phyloP scores from a whole-genome alignment of 2,797 vertebrate genomes.

The Sebastes matsubarae region DNA sequence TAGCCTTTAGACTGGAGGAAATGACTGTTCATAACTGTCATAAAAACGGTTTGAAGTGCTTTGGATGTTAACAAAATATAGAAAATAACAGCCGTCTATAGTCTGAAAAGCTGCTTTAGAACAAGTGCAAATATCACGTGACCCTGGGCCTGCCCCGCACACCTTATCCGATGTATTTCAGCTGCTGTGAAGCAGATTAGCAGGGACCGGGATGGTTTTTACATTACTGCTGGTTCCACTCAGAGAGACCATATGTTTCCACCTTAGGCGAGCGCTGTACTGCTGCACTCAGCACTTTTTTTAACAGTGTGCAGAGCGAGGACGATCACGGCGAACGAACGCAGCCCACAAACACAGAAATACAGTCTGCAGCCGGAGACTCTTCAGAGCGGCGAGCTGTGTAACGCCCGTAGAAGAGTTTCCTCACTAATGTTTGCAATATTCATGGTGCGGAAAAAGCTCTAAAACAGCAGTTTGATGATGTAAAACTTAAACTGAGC shows the following conservation, averaged over 20 bases:
- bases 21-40: background rate
- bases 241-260: conserved; percentile 79
- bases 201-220: conserved; percentile 61
- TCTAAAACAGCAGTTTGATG: conserved; percentile 17
- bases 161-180: conserved; percentile 53
- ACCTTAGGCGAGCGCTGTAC: conserved; percentile 63
- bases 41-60: background rate
- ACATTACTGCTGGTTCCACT: conserved; percentile 76
- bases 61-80: background rate
- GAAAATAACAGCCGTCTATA: background rate
- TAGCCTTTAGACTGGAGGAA: background rate
- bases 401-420: conserved; percentile 2
- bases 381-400: conserved; percentile 4
- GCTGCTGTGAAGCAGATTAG: conserved; percentile 64
- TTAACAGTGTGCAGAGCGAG: conserved; percentile 47
- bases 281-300: conserved; percentile 75
- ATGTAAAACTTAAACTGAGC: conserved; percentile 9
- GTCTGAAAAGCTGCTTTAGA: background rate
- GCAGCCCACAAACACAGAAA: conserved; percentile 47
- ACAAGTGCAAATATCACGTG: conserved; percentile 9
- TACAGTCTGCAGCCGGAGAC: conserved; percentile 25
- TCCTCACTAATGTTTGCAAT: conserved; percentile 29
- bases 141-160: conserved; percentile 13
- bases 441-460: conserved; percentile 30
- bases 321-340: conserved; percentile 47